Evolutionary conservation across 2,113 vertebrate genomes (phyloP).

Genomic region (Panthera leo): DNA sequence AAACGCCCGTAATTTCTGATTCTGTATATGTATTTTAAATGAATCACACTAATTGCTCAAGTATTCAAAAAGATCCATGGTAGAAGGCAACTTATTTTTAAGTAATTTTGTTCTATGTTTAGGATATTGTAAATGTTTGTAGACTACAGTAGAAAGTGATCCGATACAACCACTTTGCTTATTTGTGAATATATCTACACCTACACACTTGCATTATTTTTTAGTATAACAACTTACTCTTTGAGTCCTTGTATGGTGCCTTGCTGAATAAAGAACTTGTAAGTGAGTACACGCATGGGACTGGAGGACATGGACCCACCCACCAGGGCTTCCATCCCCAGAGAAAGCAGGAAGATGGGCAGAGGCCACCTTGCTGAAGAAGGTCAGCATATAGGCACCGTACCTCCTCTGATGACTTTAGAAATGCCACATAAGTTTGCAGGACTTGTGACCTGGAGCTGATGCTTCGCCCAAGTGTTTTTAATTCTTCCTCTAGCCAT

Average conservation of each 20-base stretch:
- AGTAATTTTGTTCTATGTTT: not conserved
- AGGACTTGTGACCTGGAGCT: conserved; percentile 85
- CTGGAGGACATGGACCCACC: not conserved
- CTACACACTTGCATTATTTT: not conserved
- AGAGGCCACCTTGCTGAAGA: not conserved
- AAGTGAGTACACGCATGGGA: not conserved
- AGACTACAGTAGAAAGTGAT: not conserved
- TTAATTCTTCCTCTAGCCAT: conserved; percentile 86
- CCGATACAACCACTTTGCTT: not conserved
- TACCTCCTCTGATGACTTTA: conserved; percentile 89
- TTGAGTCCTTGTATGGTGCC: not conserved
- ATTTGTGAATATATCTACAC: not conserved
- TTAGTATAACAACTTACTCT: conserved; percentile 19
- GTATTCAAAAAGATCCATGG: not conserved
- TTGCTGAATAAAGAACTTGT: not conserved
- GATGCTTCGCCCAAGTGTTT: conserved; percentile 82
- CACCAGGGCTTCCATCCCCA: not conserved
- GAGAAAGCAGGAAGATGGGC: not conserved
- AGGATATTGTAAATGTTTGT: not conserved
- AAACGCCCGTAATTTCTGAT: not conserved
- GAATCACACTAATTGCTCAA: not conserved
- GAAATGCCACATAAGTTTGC: conserved; percentile 86
- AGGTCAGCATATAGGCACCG: not conserved
- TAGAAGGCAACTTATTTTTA: conserved; percentile 2
- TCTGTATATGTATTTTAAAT: not conserved